Evolutionary conservation across 2,113 vertebrate genomes (phyloP).

Genomic region (Morone saxatilis): DNA sequence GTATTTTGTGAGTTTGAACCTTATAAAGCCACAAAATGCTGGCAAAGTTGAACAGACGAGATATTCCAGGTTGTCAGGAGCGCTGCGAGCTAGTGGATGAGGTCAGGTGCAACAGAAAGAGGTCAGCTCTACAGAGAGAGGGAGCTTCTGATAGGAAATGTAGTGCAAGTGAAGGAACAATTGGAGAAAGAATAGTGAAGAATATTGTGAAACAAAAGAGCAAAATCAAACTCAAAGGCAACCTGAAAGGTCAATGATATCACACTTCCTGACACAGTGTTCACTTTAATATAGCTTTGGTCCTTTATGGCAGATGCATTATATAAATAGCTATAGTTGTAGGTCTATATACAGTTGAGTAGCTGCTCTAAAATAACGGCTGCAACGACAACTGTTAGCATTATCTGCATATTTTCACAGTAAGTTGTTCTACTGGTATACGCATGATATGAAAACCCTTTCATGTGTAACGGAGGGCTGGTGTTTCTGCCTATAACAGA

Average conservation of each 20-base stretch:
- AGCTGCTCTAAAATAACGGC: not conserved
- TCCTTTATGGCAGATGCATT: constrained; percentile 18
- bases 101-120: constrained; percentile 63
- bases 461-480: too few species aligned
- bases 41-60: not conserved
- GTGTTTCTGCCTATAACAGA: not conserved
- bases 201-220: not conserved
- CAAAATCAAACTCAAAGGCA: not conserved
- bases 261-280: not conserved
- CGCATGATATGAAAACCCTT: not conserved
- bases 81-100: constrained; percentile 14
- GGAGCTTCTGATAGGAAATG: constrained; percentile 10
- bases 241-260: not conserved
- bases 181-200: not conserved
- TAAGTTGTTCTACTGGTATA: not conserved
- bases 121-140: constrained; percentile 55
- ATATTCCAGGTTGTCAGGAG: not conserved
- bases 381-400: not conserved
- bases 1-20: not conserved
- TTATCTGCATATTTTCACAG: not conserved
- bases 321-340: constrained; percentile 38
- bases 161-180: not conserved
- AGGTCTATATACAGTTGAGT: not conserved
- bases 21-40: not conserved
- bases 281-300: not conserved